Percentiles rank a stretch among this genome's conserved stretches.
These are phyloP conservation scores for Notothenia coriiceps DNA, from an alignment of 2,113 vertebrate species.

Conservation along the genomic window DNA sequence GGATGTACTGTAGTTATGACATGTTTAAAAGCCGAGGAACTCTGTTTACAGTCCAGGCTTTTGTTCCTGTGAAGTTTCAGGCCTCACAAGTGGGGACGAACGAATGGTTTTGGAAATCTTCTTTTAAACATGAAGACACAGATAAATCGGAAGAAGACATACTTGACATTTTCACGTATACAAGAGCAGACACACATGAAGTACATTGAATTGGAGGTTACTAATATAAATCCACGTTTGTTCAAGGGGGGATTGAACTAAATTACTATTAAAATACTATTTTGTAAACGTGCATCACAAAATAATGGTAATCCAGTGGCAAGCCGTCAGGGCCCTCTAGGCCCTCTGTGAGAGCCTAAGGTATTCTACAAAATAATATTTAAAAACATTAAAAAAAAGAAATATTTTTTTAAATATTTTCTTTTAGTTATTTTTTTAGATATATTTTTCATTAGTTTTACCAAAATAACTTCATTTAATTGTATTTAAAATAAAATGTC, in stretches of 20 bases:
- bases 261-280: no score
- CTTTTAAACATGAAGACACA: background rate
- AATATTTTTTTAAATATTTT: no score
- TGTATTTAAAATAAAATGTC: no score
- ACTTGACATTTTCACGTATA: background rate
- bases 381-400: no score
- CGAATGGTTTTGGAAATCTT: slow-evolving; percentile 6
- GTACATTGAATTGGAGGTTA: background rate
- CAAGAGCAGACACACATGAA: background rate
- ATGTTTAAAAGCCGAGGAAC: slow-evolving; percentile 64
- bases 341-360: no score
- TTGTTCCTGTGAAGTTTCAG: slow-evolving; percentile 40
- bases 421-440: no score
- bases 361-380: no score
- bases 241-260: no score
- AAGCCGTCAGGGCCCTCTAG: no score
- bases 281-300: background rate
- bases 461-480: no score
- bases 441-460: no score
- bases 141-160: slow-evolving; percentile 1
- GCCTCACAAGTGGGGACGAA: slow-evolving; percentile 15
- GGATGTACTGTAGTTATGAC: slow-evolving; percentile 44
- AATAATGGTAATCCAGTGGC: background rate
- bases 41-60: slow-evolving; percentile 55
- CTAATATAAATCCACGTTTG: no score